These are phyloP conservation scores for Temnothorax unifasciatus DNA, from an alignment of 2,888 invertebrate species.

Conservation along the genomic window DNA sequence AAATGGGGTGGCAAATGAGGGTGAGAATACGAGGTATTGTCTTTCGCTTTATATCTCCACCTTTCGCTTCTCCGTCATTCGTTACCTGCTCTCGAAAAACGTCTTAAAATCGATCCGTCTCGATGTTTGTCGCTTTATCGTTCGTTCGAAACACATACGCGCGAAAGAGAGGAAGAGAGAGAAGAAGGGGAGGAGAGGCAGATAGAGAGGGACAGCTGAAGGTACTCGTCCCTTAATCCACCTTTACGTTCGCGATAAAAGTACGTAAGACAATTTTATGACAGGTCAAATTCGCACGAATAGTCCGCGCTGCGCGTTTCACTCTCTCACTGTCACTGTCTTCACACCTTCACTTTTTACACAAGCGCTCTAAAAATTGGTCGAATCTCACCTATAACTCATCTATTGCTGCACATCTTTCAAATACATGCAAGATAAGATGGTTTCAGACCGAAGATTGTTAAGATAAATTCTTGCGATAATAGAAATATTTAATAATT, in stretches of 20 bases:
- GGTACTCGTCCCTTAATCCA: constrained; percentile 59
- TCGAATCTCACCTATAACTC: neutral
- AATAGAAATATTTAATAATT: constrained; percentile 5
- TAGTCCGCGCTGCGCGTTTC: constrained; percentile 43
- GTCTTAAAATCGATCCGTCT: constrained; percentile 42
- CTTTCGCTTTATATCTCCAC: neutral
- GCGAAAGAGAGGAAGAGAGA: neutral
- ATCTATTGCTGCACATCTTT: constrained; percentile 2
- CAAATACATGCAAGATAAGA: neutral
- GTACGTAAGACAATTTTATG: constrained; percentile 66
- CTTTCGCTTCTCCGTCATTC: constrained; percentile 10
- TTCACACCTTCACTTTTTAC: neutral
- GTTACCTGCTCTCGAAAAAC: constrained; percentile 27
- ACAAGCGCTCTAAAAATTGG: constrained; percentile 9
- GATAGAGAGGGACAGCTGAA: neutral
- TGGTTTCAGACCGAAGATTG: neutral
- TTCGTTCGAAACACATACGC: constrained; percentile 38
- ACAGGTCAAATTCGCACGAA: constrained; percentile 65
- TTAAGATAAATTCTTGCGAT: neutral
- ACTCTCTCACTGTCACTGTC: constrained; percentile 1
- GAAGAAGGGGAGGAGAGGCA: neutral
- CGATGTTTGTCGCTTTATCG: constrained; percentile 1
- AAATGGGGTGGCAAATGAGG: neutral
- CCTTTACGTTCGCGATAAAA: constrained; percentile 66
- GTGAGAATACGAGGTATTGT: constrained; percentile 3